Base-by-base conservation (phyloP, 2,888 invertebrate species). In the Pogonocherus hispidulus region DNA sequence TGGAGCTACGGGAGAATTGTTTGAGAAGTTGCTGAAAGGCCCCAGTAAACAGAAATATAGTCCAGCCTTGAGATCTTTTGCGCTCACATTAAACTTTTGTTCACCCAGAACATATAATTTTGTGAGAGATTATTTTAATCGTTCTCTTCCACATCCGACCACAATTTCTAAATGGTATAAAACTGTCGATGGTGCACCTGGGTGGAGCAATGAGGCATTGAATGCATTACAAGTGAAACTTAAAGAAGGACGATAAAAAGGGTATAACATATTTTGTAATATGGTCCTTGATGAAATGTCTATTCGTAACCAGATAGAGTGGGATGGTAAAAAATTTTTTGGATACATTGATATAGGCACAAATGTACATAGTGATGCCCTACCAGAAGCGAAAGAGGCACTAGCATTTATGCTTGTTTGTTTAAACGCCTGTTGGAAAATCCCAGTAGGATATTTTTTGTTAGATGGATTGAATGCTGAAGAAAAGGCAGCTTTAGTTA, bases 321-420 rank as follows among this genome's bases (percentile, higher is more conserved):
- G 76, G 54, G 56, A 69, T 23, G 72, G 63, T 22, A 66, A 57
- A 27, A 76, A 75, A 44, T 57, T 74, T 18, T 23, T 54, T 37
- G 72, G 73, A 22, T 51, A 76, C 41, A 59, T 73, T 47, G 76
- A 75, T 65, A 60, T 64, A 37, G 74, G 76, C 11, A 65, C 70
- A 19, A 66, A 35, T 35, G 20, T 80, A 3, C 52, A 67, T 6
- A 68, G 70, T 1, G 32, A 78, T 37, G 73, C 72, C 19, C 73
- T 76, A 70, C 75, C 77, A 71, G 75, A 76, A 16, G 71, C 75
- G n/a, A n/a, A 66, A 14, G 76, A 71, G 8, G 78, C 75, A 67
- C 51, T 78, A 23, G 70, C 66, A 14, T 70, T 66, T 59, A 66
- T 70, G 41, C 9, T 44, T 14, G 41, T 44, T 3, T 14, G 14